A percentile compares a stretch with the other conserved stretches of the same genome.
These are phyloP conservation scores for Sebastes elongatus DNA, from an alignment of 2,797 vertebrate genomes.

Conservation along the genomic window DNA sequence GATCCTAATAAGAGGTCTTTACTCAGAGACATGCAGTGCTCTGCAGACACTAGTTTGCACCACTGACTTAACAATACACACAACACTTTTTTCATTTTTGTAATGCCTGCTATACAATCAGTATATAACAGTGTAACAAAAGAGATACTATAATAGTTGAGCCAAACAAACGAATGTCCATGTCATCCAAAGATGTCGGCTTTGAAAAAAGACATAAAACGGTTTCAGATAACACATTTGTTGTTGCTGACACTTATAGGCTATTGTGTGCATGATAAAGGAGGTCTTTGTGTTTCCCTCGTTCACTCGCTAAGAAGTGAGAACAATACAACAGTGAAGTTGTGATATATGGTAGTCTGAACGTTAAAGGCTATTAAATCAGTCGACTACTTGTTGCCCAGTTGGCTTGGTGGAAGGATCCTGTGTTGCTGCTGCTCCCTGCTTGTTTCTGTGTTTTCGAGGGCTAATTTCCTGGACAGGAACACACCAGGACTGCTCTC, in stretches of 20 bases:
- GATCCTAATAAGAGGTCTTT: not conserved
- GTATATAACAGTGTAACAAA: not conserved
- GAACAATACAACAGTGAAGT: constrained; percentile 64
- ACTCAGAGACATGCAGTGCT: not conserved
- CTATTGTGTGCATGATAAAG: constrained; percentile 62
- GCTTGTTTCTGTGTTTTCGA: constrained; percentile 56
- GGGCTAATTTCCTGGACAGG: constrained; percentile 21
- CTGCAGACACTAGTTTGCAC: constrained; percentile 1
- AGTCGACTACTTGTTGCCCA: constrained; percentile 56
- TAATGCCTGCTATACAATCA: not conserved
- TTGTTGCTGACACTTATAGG: constrained; percentile 58
- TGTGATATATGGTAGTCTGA: constrained; percentile 69
- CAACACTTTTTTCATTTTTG: not conserved
- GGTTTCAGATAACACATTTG: constrained; percentile 49
- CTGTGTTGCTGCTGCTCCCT: constrained; percentile 60
- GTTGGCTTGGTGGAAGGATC: constrained; percentile 64
- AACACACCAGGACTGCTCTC: not conserved
- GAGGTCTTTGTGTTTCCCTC: constrained; percentile 41
- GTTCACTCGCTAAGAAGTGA: constrained; percentile 25
- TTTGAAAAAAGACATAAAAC: constrained; percentile 62
- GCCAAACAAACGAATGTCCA: not conserved
- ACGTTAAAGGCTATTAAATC: constrained; percentile 77
- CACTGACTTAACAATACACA: not conserved
- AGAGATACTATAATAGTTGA: not conserved
- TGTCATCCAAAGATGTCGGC: constrained; percentile 5